Base-by-base conservation (phyloP, 2,888 invertebrate species). In the Bellardia bayeri region DNA sequence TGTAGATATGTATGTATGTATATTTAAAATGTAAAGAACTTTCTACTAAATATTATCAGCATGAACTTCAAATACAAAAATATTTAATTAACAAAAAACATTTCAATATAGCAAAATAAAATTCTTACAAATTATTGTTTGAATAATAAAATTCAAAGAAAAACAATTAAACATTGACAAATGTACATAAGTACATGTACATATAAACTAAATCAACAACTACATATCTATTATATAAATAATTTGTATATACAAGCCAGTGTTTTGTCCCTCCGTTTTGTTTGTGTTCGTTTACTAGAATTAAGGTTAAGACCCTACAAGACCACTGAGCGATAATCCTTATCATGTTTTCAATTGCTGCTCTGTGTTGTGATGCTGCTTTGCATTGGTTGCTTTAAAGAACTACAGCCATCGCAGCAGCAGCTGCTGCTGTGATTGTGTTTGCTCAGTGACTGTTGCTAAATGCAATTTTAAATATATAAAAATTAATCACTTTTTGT, bases 291-390 rank as follows among this genome's bases (percentile, higher is more conserved):
- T 23, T 56, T 64, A 37, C 40, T 56, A 33, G 45, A 82, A 54
- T 23, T 49, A 79, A 87, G 93, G 93, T 92, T 91, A 92, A 91
- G 92, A 92, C 92, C 92, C 90, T 89, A 82, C 76, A 90, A 71
- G n/a, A 72, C 40, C 58, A 89, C 90, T 90, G 30, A 89, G 91
- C 91, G 93, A 92, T 92, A 92, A 91, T 91, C 89, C 90, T 90
- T 92, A 92, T 92, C 92, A 89, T 42, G 9, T 23, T 51, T 61
- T 86, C 45, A 8, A 49, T 69, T 79, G 30, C 14, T 61, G 5
- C 54, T 71, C 30, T 69, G 37, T 30, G 2, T 56, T 40, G 68
- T 58, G 45, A 61, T 45, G 51, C 13, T 42, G 42, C 56, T 42
- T 33, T 8, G 72, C 6, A 37, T 66, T 74, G 51, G 33, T 64